Conservation (phyloP, 2,113 vertebrate genomes). For the Puntigrus tetrazona region DNA sequence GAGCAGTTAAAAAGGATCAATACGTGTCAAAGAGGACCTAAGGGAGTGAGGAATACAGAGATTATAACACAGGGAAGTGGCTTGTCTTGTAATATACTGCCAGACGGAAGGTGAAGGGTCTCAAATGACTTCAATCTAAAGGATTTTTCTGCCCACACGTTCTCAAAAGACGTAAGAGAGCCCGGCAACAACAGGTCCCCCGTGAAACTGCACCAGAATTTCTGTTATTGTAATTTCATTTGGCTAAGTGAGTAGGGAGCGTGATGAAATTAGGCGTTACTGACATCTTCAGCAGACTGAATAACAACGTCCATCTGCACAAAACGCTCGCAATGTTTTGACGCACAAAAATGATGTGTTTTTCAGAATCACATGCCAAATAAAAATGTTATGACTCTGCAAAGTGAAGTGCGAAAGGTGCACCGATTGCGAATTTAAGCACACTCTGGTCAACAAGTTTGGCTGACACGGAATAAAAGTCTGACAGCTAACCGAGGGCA, state of each 20-base stretch:
- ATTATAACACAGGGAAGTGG: background rate
- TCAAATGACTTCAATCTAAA: conserved; percentile 1
- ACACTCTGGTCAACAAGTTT: conserved; percentile 10
- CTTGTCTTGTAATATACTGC: background rate
- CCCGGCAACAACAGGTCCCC: conserved; percentile 66
- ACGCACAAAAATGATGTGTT: background rate
- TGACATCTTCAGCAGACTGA: conserved; percentile 68
- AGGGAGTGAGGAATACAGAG: background rate
- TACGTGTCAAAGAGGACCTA: conserved; percentile 11
- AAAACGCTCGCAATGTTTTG: background rate
- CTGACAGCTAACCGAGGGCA: background rate
- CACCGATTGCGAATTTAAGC: background rate
- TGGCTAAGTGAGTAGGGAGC: conserved; percentile 72
- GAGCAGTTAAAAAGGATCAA: conserved; percentile 33
- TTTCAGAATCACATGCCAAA: background rate
- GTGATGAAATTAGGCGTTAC: conserved; percentile 75
- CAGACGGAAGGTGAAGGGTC: background rate
- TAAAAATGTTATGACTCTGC: background rate
- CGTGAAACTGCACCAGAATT: conserved; percentile 79
- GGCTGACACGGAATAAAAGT: background rate
- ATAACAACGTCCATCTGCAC: background rate
- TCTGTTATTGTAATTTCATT: conserved; percentile 75
- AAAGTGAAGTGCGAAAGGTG: conserved; percentile 7
- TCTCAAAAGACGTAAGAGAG: conserved; percentile 55
- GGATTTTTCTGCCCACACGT: conserved; percentile 53